phyloP scores from a whole-genome alignment of 1,140 invertebrate species.

The Pseudomyrmex sp. region DNA sequence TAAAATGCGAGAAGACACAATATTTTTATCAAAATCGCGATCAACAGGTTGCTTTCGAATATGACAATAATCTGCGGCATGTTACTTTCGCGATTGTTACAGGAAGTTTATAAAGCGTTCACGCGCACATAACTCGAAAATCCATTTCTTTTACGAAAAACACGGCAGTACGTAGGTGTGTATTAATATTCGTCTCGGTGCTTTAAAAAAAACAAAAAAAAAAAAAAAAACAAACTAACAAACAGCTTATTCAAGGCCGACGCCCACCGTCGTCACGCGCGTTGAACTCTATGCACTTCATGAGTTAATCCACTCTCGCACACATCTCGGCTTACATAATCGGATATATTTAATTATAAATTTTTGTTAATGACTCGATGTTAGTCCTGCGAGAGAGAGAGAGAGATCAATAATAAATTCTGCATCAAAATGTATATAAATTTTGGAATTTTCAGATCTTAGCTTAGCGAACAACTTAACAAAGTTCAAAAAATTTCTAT shows the following conservation, averaged over 20 bases:
- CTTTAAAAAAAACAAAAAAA: conserved; percentile 69
- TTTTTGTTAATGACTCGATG: too few species aligned
- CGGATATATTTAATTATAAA: neutral
- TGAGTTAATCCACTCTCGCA: neutral
- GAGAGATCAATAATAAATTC: too few species aligned
- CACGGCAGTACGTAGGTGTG: conserved; percentile 7
- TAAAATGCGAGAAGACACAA: too few species aligned
- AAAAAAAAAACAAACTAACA: conserved; percentile 9
- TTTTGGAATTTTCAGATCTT: too few species aligned
- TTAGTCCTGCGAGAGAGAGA: too few species aligned
- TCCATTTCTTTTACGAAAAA: conserved; percentile 54
- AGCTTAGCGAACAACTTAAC: too few species aligned
- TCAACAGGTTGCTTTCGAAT: conserved; percentile 44
- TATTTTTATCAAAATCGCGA: neutral
- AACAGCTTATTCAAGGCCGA: conserved; percentile 77
- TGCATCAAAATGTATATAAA: too few species aligned
- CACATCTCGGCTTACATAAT: neutral
- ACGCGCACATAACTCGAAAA: neutral
- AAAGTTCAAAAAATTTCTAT: too few species aligned
- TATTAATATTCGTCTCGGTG: conserved; percentile 74
- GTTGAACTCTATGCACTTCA: conserved; percentile 2
- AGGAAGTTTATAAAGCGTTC: conserved; percentile 12
- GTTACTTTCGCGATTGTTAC: neutral
- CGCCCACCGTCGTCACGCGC: conserved; percentile 60
- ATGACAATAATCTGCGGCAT: neutral